Evolutionary conservation across 64 coral and sea anemone genomes (phyloP), one percentile per base, ranked within the genome.

Genomic region (Pachyseris speciosa): DNA sequence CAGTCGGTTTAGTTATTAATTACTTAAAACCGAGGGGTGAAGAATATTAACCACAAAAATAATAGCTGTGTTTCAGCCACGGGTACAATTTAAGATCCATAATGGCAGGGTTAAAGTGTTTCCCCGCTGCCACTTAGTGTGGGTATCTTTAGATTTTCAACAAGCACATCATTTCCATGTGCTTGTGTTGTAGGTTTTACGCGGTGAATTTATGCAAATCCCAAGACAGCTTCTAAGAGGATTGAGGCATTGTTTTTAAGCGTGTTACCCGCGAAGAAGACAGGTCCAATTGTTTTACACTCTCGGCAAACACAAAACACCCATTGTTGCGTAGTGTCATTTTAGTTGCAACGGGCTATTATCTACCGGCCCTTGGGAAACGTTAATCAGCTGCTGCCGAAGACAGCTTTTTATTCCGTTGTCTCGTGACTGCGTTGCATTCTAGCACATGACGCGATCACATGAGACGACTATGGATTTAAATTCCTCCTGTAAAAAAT

Each of bases 121-220:
- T 63, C 25, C 22, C 22, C 13, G 32, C 77, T 81, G n/a, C 25
- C 19, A n/a, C 1, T 40, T 12, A 61, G 7, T 25, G 19, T 20
- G 31, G 27, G 30, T 58, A 12, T 20, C 51, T 36, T 53, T 17
- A 48, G 25, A 38, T 81, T 61, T 71, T 27, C 7, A 37, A 37
- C 31, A 61, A 81, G 77, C 52, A 61, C 77, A 81, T 81, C 77
- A 81, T 63, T 81, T 81, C 77, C 77, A 81, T 81, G 77, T 81
- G 77, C 77, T 81, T 55, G 67, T 40, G 36, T 71, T 63, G 31
- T 38, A 20, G 77, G 13, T 25, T 81, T 81, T 52, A 37, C 15
- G 22, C 2, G 49, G 55, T 33, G 34, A 58, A 81, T 81, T 38
- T 81, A 81, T 81, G 77, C 77, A 81, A 81, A 81, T 81, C 33